A percentile compares a stretch with the other conserved stretches of the same genome.
These are phyloP conservation scores for Archips crataeganus DNA, from an alignment of 2,888 invertebrate species.

Conservation along the genomic window DNA sequence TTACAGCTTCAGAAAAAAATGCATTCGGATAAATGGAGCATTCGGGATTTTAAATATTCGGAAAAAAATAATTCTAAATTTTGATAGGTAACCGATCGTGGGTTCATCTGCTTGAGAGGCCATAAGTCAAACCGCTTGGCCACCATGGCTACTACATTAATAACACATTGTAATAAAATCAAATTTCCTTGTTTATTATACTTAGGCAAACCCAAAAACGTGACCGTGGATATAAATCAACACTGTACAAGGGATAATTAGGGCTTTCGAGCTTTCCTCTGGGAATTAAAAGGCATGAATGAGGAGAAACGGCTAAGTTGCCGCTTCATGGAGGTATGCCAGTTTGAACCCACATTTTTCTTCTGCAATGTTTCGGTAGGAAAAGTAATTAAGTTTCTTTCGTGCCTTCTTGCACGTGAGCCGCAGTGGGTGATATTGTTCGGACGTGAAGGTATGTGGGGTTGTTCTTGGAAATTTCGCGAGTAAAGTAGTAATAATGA, in stretches of 20 bases:
- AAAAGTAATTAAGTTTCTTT: conserved; percentile 28
- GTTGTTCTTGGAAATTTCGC: not conserved
- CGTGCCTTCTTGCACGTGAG: not conserved
- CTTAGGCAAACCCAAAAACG: too few relatives aligned
- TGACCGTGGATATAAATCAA: not conserved
- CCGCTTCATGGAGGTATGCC: conserved; percentile 2
- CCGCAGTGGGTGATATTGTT: not conserved
- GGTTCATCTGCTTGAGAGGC: too few relatives aligned
- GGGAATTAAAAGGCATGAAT: conserved; percentile 19
- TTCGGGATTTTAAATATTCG: too few relatives aligned
- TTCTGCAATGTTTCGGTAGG: conserved; percentile 19
- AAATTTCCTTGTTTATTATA: too few relatives aligned
- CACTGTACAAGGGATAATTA: conserved; percentile 29
- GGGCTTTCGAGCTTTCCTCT: conserved; percentile 4
- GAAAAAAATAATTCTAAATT: too few relatives aligned
- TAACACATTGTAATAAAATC: too few relatives aligned
- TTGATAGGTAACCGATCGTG: too few relatives aligned
- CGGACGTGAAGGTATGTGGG: not conserved
- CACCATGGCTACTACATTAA: too few relatives aligned
- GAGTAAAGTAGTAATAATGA: too few relatives aligned
- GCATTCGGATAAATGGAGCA: too few relatives aligned
- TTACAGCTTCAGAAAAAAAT: too few relatives aligned
- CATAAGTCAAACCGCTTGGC: too few relatives aligned
- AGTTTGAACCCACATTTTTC: not conserved
- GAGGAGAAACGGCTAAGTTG: conserved; percentile 6